A percentile compares a stretch with the other conserved stretches of the same genome.
Conservation (phyloP, 1,140 invertebrate genomes). For the Eumaeus atala region DNA sequence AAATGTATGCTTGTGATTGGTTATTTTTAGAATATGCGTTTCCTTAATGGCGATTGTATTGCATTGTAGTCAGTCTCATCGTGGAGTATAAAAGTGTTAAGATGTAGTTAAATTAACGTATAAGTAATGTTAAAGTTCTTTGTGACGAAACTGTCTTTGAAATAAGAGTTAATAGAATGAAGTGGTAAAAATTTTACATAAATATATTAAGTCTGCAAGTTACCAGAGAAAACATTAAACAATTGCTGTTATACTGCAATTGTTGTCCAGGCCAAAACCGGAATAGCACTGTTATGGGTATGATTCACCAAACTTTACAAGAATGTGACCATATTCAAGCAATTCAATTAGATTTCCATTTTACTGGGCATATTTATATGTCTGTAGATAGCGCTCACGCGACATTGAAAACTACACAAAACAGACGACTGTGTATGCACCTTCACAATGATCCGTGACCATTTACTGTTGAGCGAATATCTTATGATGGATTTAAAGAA, state of each 20-base stretch:
- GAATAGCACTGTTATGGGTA: conserved; percentile 5
- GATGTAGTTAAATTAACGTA: too few species aligned
- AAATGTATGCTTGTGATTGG: too few species aligned
- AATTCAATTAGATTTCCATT: conserved; percentile 11
- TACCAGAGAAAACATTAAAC: background rate
- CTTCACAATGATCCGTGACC: conserved; percentile 26
- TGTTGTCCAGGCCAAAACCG: conserved; percentile 6
- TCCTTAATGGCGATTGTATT: too few species aligned
- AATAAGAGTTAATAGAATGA: too few species aligned
- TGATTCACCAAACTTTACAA: background rate
- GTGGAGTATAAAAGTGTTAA: too few species aligned
- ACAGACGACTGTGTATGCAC: conserved; percentile 30
- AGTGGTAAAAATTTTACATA: background rate
- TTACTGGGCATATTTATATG: conserved; percentile 29
- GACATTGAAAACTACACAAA: conserved; percentile 6
- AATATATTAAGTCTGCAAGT: background rate
- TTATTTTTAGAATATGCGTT: too few species aligned
- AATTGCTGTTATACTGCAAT: conserved; percentile 5
- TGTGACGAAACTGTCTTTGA: too few species aligned
- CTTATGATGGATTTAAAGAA: conserved; percentile 17
- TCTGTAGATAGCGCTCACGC: conserved; percentile 22
- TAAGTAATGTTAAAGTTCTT: too few species aligned
- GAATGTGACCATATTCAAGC: background rate
- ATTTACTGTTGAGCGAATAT: conserved; percentile 13
- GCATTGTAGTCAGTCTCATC: too few species aligned